Evolutionary conservation across 2,113 vertebrate genomes (phyloP).

Genomic region (Aplodontia rufa): DNA sequence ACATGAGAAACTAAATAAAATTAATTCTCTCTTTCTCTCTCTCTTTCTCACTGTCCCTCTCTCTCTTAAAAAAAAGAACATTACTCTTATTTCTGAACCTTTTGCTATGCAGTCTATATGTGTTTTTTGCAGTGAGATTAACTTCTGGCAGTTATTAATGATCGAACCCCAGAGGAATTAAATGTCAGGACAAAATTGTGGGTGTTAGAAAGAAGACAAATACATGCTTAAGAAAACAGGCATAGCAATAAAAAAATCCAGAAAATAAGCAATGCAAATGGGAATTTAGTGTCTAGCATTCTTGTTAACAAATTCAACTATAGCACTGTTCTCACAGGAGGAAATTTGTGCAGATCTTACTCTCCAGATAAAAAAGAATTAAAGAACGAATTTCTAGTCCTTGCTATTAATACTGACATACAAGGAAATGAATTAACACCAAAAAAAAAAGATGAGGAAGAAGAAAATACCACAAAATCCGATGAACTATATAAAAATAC

Average conservation of each 20-base stretch:
- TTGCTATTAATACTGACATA: background rate
- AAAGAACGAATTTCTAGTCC: background rate
- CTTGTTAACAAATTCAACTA: background rate
- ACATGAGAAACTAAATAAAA: too few relatives aligned
- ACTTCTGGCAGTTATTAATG: background rate
- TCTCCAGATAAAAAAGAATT: background rate
- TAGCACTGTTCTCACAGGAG: background rate
- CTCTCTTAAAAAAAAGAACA: too few relatives aligned
- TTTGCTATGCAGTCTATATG: background rate
- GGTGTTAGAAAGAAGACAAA: background rate
- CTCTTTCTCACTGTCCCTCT: too few relatives aligned
- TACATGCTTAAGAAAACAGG: background rate
- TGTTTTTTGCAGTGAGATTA: background rate
- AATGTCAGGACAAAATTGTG: background rate
- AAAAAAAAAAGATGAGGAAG: background rate
- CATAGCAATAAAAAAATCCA: background rate
- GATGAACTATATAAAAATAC: background rate
- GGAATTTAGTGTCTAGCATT: background rate
- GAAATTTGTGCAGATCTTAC: background rate
- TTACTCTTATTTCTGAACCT: background rate
- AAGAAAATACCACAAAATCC: background rate
- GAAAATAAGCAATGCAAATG: background rate
- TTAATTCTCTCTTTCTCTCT: too few relatives aligned
- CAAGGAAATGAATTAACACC: background rate
- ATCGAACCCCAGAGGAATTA: background rate